Base-by-base conservation (phyloP, 2,113 vertebrate genomes). In the Ictidomys tridecemlineatus region DNA sequence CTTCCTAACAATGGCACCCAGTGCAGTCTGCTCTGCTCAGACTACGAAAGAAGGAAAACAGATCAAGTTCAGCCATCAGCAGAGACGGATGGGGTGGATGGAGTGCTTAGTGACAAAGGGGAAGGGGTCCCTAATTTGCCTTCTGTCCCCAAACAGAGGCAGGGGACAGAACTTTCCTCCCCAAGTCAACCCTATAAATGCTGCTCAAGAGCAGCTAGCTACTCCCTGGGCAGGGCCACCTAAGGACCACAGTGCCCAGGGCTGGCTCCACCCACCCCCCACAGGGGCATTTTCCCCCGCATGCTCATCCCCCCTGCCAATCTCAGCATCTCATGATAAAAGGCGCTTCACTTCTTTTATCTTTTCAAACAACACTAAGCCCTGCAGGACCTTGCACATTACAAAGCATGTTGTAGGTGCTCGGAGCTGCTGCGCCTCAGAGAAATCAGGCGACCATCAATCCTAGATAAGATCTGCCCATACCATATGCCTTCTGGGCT, bases 221-320 rank as follows among this genome's bases (percentile, higher is more conserved):
- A 2, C 13, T 45, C n/a, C 1, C 1, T 1, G 9, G 0, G 18
- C 39, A 12, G 28, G 37, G 24, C 1, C 4, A 28, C 0, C 14
- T 26, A 12, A 28, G 42, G 32, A 20, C 37, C 42, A 34, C 37
- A 2, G 65, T 1, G 67, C 37, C 0, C 2, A 37, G 73, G 58
- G 32, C 85, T 16, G 67, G n/a, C 48, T 37, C 63, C 39, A 20
- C 37, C 42, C 63, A 5, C 8, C 0, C 0, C 24, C 28, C 0
- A 0, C 48, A 14, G 26, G 45, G 32, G 11, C 13, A 16, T 45
- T 22, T 32, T 73, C 53, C 39, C 39, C 39, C 74, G 45, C 17
- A 63, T 24, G 11, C 30, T 42, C 12, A 13, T 14, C 28, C 65
- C 83, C 83, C 51, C 48, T 6, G 24, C 83, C 76, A 42, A 37